Evolutionary conservation across 2,113 vertebrate species (phyloP).

Genomic region (Saimiri boliviensis): DNA sequence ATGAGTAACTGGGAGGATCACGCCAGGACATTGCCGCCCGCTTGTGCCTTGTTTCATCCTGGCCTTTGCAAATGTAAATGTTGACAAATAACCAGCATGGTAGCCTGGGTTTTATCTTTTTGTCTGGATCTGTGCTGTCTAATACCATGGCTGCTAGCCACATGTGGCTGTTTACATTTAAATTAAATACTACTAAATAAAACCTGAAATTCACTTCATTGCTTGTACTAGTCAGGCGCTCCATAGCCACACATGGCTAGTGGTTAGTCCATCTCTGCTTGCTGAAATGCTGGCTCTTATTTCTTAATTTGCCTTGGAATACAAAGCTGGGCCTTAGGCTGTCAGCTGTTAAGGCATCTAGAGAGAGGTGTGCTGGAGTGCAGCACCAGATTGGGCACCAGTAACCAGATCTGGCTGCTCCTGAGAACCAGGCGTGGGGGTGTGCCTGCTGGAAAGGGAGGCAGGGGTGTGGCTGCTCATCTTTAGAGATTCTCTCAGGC

Average conservation of each 20-base stretch:
- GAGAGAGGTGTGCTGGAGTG: not conserved
- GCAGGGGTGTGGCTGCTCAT: not conserved
- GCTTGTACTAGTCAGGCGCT: not conserved
- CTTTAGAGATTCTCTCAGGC: not conserved
- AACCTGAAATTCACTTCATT: not conserved
- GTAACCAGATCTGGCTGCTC: not conserved
- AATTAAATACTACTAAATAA: not conserved
- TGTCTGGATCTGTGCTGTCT: not conserved
- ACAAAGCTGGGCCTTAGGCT: not conserved
- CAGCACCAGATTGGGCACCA: no score
- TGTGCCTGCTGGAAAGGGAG: not conserved
- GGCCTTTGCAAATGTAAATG: not conserved
- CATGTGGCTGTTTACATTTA: not conserved
- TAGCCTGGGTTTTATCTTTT: not conserved
- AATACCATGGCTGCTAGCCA: not conserved
- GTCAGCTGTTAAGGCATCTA: not conserved
- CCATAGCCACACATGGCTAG: not conserved
- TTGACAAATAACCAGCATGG: not conserved
- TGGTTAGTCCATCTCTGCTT: not conserved
- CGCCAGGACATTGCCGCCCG: not conserved
- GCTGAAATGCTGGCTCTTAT: not conserved
- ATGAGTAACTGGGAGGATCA: not conserved
- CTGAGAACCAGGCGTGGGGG: not conserved
- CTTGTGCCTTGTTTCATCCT: not conserved
- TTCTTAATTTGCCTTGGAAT: not conserved